Evolutionary conservation across 2,888 invertebrate genomes (phyloP).

Genomic region (Athripsodes cinereus): DNA sequence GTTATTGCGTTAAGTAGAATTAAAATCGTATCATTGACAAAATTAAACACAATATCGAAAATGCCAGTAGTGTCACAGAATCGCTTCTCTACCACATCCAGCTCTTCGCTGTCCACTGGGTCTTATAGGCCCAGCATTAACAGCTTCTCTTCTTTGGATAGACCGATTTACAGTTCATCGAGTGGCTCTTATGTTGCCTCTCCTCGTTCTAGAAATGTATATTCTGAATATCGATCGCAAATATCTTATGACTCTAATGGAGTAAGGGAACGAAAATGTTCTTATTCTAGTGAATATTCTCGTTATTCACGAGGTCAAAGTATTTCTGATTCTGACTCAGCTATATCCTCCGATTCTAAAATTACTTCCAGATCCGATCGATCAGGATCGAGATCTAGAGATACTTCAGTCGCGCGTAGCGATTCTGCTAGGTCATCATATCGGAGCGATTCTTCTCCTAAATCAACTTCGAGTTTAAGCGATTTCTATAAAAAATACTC

Average conservation of each 20-base stretch:
- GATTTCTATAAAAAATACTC: conserved; percentile 72
- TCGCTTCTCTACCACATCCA: conserved; percentile 39
- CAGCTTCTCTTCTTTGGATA: conserved; percentile 46
- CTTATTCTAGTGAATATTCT: conserved; percentile 39
- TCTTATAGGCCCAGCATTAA: conserved; percentile 45
- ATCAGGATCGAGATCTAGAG: conserved; percentile 47
- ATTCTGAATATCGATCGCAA: conserved; percentile 33
- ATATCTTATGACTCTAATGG: conserved; percentile 37
- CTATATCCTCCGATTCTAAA: conserved; percentile 35
- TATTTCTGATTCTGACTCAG: conserved; percentile 44
- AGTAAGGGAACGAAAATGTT: conserved; percentile 41
- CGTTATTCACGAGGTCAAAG: conserved; percentile 41
- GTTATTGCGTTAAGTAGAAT: not conserved
- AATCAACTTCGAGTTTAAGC: conserved; percentile 51
- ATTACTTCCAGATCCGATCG: conserved; percentile 34
- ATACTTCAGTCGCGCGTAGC: conserved; percentile 49
- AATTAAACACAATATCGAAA: conserved; percentile 28
- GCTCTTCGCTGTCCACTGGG: conserved; percentile 43
- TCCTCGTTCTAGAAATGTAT: conserved; percentile 34
- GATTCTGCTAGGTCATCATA: conserved; percentile 48
- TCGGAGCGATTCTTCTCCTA: conserved; percentile 38
- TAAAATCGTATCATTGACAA: conserved; percentile 10
- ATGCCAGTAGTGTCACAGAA: conserved; percentile 58
- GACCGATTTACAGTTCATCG: conserved; percentile 47
- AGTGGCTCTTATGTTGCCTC: conserved; percentile 39